phyloP scores from a whole-genome alignment of 2,113 vertebrate species.

The Stigmatopora argus region DNA sequence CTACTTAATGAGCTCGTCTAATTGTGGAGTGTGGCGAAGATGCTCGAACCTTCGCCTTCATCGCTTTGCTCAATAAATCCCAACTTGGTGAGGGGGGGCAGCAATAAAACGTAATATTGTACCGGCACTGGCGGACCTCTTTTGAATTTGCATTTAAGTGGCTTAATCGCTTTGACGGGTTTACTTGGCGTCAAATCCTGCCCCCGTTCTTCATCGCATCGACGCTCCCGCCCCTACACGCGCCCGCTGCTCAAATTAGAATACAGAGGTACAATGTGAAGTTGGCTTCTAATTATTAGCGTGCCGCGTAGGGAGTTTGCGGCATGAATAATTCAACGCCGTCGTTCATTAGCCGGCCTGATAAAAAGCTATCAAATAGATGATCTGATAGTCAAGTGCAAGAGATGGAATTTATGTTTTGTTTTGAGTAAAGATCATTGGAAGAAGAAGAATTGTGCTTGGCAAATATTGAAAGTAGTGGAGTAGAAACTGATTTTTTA shows the following conservation, averaged over 20 bases:
- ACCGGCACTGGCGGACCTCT: not conserved
- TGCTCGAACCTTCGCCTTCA: not conserved
- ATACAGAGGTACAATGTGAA: constrained; percentile 16
- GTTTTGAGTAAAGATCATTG: not conserved
- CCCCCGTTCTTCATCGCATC: constrained; percentile 18
- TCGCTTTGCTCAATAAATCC: not conserved
- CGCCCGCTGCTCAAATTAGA: constrained; percentile 17
- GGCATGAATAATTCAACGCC: not conserved
- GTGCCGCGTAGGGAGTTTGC: not conserved
- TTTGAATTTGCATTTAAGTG: not conserved
- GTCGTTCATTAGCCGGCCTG: constrained; percentile 1
- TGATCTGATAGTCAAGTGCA: constrained; percentile 5
- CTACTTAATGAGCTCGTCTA: constrained; percentile 17
- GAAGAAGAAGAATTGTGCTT: not conserved
- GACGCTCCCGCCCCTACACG: not conserved
- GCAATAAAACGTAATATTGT: no score
- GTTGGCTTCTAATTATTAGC: constrained; percentile 3
- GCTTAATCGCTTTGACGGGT: constrained; percentile 7
- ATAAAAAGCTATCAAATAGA: not conserved
- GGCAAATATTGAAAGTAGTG: no score
- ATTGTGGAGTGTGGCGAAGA: constrained; percentile 17
- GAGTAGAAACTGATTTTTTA: no score
- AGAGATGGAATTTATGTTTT: not conserved
- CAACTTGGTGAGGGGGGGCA: no score
- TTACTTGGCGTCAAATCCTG: constrained; percentile 7